Conservation (phyloP, 2,888 invertebrate genomes). For the Sepiola atlantica region DNA sequence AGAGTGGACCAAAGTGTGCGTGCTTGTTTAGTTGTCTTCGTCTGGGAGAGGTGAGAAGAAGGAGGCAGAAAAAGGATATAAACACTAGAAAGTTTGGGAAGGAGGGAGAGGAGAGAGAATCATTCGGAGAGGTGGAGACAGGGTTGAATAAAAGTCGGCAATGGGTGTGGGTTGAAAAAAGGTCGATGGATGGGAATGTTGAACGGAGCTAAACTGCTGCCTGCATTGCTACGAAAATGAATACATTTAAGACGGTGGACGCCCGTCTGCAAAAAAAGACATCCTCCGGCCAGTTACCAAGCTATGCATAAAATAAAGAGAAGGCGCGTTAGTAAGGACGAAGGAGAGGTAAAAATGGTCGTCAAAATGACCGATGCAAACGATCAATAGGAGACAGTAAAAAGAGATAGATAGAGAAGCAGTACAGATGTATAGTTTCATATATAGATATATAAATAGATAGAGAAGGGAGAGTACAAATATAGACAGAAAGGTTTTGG, state of each 20-base stretch:
- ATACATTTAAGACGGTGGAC: neutral
- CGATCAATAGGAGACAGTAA: neutral
- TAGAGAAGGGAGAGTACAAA: no score
- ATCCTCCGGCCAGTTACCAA: conserved; percentile 7
- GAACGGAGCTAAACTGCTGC: neutral
- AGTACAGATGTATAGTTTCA: no score
- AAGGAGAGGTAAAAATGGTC: neutral
- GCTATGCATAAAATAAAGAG: neutral
- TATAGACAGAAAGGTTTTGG: neutral
- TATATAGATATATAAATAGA: no score
- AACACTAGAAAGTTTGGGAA: no score
- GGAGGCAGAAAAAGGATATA: no score
- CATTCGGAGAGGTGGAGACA: no score
- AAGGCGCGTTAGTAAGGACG: no score
- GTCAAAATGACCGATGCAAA: neutral
- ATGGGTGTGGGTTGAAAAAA: no score
- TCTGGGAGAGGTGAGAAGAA: neutral
- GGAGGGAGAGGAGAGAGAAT: no score
- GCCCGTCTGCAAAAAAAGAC: conserved; percentile 13
- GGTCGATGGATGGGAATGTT: no score
- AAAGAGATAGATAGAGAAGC: neutral
- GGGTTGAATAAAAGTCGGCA: no score
- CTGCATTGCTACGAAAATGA: neutral
- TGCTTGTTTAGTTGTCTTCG: neutral
- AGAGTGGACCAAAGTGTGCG: neutral